Evolutionary conservation across 2,113 vertebrate species (phyloP).

Genomic region (Drymodes brunneopygia): DNA sequence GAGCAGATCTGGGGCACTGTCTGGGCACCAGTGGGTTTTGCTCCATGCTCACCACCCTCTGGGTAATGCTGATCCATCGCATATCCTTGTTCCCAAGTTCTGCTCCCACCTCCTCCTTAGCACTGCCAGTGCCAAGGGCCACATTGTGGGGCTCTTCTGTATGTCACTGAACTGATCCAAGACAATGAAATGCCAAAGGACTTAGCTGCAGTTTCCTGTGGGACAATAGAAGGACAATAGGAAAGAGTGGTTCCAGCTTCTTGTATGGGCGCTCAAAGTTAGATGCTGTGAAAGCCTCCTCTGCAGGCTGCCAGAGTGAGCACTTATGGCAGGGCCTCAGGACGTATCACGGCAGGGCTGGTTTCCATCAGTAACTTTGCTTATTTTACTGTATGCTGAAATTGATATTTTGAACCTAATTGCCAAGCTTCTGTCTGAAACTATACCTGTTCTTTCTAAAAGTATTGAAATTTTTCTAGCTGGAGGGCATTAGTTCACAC

Average conservation of each 20-base stretch:
- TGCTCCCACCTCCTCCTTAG: background rate
- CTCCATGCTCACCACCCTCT: background rate
- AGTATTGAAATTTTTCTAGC: background rate
- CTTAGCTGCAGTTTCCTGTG: accelerated
- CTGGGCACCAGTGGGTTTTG: accelerated
- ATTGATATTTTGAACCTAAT: background rate
- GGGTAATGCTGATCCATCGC: background rate
- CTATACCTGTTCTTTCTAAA: background rate
- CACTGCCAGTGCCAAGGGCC: background rate
- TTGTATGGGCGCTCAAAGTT: accelerated
- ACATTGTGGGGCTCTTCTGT: accelerated
- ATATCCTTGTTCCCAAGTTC: background rate
- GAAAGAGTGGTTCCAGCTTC: background rate
- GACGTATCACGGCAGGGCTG: background rate
- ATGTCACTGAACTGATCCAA: background rate
- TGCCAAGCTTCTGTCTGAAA: background rate
- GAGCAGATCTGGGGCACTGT: accelerated
- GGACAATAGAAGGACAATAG: accelerated
- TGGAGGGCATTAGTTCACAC: background rate
- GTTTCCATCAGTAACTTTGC: background rate
- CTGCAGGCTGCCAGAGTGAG: background rate
- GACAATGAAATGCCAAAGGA: background rate
- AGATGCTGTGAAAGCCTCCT: background rate
- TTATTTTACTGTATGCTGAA: background rate
- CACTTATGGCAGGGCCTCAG: background rate